A percentile compares a stretch with the other conserved stretches of the same genome.
These are phyloP conservation scores for Polietes domitor DNA, from an alignment of 2,888 invertebrate species.

Conservation along the genomic window DNA sequence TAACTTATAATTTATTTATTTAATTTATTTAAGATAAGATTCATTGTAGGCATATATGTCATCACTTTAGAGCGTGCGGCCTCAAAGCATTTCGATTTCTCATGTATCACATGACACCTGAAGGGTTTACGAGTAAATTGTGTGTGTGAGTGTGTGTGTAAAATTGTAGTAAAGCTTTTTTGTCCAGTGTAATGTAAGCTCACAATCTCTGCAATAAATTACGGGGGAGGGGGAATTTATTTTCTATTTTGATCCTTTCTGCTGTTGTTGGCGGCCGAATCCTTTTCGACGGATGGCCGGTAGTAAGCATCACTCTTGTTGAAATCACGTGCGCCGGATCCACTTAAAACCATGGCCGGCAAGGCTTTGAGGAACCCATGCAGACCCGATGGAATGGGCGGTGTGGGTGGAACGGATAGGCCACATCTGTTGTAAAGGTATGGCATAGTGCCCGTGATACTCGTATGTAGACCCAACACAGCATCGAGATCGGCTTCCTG, in stretches of 20 bases:
- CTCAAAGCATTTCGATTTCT: slow-evolving; percentile 44
- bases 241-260: slow-evolving; percentile 24
- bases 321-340: slow-evolving; percentile 73
- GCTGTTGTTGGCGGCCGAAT: not conserved
- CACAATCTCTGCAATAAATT: slow-evolving; percentile 8
- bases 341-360: slow-evolving; percentile 77
- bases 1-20: slow-evolving; percentile 29
- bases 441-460: slow-evolving; percentile 79
- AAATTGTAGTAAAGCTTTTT: slow-evolving; percentile 31
- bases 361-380: slow-evolving; percentile 80
- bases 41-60: slow-evolving; percentile 28
- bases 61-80: slow-evolving; percentile 43
- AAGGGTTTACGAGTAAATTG: slow-evolving; percentile 1
- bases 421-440: slow-evolving; percentile 80
- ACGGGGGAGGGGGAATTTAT: not conserved
- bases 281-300: slow-evolving; percentile 27
- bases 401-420: slow-evolving; percentile 76
- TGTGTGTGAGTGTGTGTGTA: slow-evolving; percentile 19
- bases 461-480: slow-evolving; percentile 79
- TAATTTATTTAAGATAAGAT: slow-evolving; percentile 27
- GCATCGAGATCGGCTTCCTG: slow-evolving; percentile 79
- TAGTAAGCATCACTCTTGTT: slow-evolving; percentile 75
- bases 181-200: not conserved
- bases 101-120: slow-evolving; percentile 43
- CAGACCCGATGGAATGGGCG: slow-evolving; percentile 80